Percentiles rank a stretch among this genome's conserved stretches.
Evolutionary conservation across 2,888 invertebrate species (phyloP).

Genomic region (Drosophila algonquin): DNA sequence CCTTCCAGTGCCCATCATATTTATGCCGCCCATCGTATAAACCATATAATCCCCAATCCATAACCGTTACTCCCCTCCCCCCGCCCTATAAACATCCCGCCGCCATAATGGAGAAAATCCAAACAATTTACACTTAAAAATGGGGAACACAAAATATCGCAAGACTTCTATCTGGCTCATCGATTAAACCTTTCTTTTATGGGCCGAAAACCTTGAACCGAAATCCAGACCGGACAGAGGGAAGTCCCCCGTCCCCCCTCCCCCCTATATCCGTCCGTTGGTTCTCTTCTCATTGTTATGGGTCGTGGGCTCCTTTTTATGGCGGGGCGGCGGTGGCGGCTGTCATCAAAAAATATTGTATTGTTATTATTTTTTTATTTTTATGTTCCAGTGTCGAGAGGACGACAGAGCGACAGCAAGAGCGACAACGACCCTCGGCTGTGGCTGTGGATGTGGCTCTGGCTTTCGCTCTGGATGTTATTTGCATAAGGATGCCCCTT

Average conservation of each 20-base stretch:
- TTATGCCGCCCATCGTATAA: background rate
- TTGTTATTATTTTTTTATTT: slow-evolving; percentile 77
- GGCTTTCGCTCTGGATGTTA: slow-evolving; percentile 52
- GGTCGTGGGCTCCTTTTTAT: slow-evolving; percentile 12
- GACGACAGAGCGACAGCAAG: background rate
- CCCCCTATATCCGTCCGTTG: background rate
- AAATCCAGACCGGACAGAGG: slow-evolving; percentile 16
- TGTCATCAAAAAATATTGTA: slow-evolving; percentile 79
- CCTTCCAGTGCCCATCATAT: background rate
- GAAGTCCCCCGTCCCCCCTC: background rate
- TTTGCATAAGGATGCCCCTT: slow-evolving; percentile 75
- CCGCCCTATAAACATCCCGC: slow-evolving; percentile 36
- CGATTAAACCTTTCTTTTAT: slow-evolving; percentile 78
- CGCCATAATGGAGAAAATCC: slow-evolving; percentile 67
- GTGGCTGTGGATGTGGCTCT: background rate
- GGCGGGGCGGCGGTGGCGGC: slow-evolving; percentile 49
- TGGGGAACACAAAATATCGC: background rate
- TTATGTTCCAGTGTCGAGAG: slow-evolving; percentile 62
- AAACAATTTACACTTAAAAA: slow-evolving; percentile 72
- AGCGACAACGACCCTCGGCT: slow-evolving; percentile 40
- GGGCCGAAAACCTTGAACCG: slow-evolving; percentile 47
- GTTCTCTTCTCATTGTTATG: slow-evolving; percentile 20
- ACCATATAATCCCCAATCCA: background rate
- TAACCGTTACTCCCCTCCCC: background rate
- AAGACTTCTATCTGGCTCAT: slow-evolving; percentile 57